A percentile compares a stretch with the other conserved stretches of the same genome.
phyloP scores from a whole-genome alignment of 2,888 invertebrate genomes.

The Lacanobia wlatinum region DNA sequence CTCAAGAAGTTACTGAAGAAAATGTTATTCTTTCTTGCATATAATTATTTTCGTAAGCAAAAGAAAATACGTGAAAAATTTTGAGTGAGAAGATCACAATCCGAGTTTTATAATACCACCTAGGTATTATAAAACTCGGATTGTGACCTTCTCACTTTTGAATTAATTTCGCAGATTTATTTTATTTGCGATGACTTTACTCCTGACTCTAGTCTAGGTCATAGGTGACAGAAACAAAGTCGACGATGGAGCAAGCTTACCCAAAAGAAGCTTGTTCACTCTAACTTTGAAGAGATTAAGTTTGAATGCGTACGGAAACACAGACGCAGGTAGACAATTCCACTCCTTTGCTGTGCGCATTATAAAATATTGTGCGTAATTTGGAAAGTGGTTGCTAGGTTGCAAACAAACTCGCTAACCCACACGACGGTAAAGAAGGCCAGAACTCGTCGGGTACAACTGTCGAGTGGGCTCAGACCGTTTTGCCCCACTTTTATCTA shows the following conservation, averaged over 20 bases:
- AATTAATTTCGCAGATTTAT: constrained; percentile 7
- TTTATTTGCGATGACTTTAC: no score
- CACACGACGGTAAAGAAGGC: constrained; percentile 33
- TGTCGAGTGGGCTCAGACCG: constrained; percentile 4
- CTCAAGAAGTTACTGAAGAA: neutral
- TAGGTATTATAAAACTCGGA: no score
- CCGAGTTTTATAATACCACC: constrained; percentile 9
- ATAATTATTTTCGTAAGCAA: neutral
- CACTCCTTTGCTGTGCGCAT: no score
- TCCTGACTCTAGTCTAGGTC: no score
- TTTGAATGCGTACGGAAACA: no score
- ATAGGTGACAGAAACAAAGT: no score
- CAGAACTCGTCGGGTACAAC: constrained; percentile 1
- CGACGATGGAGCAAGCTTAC: no score
- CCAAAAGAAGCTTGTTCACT: no score
- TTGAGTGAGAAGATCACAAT: neutral
- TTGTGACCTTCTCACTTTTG: no score
- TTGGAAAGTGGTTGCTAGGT: constrained; percentile 4
- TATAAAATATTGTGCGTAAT: neutral
- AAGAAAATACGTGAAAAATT: constrained; percentile 16
- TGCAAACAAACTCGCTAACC: constrained; percentile 12
- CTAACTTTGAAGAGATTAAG: no score
- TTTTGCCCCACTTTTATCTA: constrained; percentile 35
- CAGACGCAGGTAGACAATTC: no score
- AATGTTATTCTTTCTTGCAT: neutral